Base-by-base conservation (phyloP, 2,888 invertebrate species). In the Crepidodera aurea region DNA sequence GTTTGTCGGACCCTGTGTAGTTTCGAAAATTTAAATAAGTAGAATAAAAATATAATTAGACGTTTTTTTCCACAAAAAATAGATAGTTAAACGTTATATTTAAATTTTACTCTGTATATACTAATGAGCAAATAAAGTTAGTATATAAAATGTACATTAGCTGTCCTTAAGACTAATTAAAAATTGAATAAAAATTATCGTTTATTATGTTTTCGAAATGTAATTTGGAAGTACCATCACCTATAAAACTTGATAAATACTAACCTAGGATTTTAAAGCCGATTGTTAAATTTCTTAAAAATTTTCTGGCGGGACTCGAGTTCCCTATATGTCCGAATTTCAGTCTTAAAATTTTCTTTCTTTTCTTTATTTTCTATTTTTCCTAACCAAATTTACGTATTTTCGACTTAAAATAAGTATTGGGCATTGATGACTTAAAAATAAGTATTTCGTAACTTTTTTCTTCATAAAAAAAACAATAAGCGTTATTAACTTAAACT, bases 311-410 rank as follows among this genome's bases (percentile, higher is more conserved):
- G 59, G 62, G 54, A 56, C 56, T 51, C 56, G 40, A 56, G 55
- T 7, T 27, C 60, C 60, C 65, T 66, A 65, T 68, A 69, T 67
- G 65, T 67, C 66, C 63, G 64, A 64, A 64, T 63, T 59, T 69
- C 68, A 69, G 66, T 69, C 68, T 68, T 62, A 32, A 59, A 57
- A 55, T 51, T 63, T 58, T 48, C 40, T 50, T 57, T 55, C 48
- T 48, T 29, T 60, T 59, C 42, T 42, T 27, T 39, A 25, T 56
- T 58, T 54, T 56, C 48, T 56, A 42, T 57, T 54, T 34, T 62
- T 54, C 44, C 53, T 51, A 51, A 46, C 40, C 42, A 61, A 37
- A 37, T 46, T 53, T 58, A 62, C 57, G 57, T 57, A 57, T 53
- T 12, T 48, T 48, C 19, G 34, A 46, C 15, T 48, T 46, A 34